Evolutionary conservation across 1,140 invertebrate species (phyloP).

Genomic region (Pentalonia nigronervosa): DNA sequence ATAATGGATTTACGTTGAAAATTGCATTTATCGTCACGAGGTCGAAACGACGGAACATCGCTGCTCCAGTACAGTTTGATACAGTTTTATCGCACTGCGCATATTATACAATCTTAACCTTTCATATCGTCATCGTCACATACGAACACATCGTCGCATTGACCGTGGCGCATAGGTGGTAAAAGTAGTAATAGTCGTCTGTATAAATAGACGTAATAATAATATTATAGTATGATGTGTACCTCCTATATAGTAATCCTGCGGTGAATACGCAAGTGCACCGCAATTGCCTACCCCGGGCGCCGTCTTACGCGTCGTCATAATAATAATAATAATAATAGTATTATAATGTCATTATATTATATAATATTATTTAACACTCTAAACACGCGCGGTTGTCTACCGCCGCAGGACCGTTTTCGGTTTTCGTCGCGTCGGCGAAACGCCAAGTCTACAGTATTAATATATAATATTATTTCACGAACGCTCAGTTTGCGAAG

Average conservation of each 20-base stretch:
- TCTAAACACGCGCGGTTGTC: neutral
- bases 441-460: neutral
- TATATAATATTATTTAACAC: conserved; percentile 10
- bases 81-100: neutral
- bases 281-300: conserved; percentile 6
- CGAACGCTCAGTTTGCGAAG: neutral
- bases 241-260: neutral
- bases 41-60: neutral
- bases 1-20: neutral
- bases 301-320: neutral
- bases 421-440: neutral
- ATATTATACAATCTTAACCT: neutral
- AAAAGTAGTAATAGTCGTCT: neutral
- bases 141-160: neutral
- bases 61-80: neutral
- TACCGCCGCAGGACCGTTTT: neutral
- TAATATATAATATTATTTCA: neutral
- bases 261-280: neutral
- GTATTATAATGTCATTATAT: neutral
- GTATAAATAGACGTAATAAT: neutral
- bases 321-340: neutral
- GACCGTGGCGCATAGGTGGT: neutral
- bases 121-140: neutral
- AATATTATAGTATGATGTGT: neutral
- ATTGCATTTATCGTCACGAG: neutral